Evolutionary conservation across 2,797 vertebrate genomes (phyloP).

Genomic region (Bradypodion pumilum): DNA sequence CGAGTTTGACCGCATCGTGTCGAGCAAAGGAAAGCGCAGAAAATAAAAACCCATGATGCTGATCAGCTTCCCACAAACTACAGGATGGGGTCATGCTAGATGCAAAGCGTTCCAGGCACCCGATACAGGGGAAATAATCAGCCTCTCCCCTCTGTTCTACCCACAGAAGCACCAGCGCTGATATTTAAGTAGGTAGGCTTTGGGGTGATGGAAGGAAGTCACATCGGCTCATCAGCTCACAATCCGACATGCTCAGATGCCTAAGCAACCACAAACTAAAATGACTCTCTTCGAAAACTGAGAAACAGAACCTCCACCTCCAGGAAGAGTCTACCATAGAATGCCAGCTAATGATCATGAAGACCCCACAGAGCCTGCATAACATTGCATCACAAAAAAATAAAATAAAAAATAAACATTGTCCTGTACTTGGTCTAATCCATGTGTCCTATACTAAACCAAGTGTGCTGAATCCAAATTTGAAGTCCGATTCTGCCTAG

Average conservation of each 20-base stretch:
- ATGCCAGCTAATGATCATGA: no score
- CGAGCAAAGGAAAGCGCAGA: not conserved
- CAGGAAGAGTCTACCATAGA: not conserved
- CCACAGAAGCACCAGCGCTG: not conserved
- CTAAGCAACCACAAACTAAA: no score
- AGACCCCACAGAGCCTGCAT: no score
- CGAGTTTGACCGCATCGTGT: not conserved
- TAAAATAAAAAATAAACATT: no score
- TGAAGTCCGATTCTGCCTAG: no score
- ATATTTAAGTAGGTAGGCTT: not conserved
- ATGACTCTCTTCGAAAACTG: no score
- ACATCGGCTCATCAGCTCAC: no score
- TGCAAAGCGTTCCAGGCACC: not conserved
- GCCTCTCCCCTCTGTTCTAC: not conserved
- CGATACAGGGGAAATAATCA: not conserved
- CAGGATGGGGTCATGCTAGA: conserved; percentile 23
- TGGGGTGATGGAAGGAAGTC: not conserved
- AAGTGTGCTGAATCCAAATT: no score
- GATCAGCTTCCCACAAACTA: not conserved
- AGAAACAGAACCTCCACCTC: not conserved
- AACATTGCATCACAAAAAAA: no score
- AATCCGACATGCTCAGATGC: not conserved
- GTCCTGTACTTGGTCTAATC: no score
- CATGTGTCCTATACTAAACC: no score
- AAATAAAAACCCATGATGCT: conserved; percentile 4